These are phyloP conservation scores for Monodelphis domestica DNA, from an alignment of 2,797 vertebrate species.

Conservation along the genomic window DNA sequence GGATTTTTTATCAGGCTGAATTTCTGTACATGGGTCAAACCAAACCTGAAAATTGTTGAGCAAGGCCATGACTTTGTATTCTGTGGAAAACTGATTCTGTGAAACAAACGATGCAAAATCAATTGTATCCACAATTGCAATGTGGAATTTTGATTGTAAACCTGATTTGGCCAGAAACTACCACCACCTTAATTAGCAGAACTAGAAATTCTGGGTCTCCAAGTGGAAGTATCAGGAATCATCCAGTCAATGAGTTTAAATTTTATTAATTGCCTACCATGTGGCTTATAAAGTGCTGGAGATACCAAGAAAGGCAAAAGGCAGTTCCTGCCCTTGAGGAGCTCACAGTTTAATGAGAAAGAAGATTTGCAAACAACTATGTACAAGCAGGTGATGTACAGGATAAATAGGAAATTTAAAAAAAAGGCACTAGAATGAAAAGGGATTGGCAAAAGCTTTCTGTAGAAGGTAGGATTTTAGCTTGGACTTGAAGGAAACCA, in stretches of 20 bases:
- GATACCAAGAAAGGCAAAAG: background rate
- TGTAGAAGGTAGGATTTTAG: background rate
- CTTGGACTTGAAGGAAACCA: background rate
- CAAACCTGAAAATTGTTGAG: background rate
- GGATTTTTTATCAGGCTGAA: background rate
- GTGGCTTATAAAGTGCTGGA: too few relatives aligned
- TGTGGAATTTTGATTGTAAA: background rate
- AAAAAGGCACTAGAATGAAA: background rate
- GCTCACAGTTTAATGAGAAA: background rate
- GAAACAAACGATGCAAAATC: background rate
- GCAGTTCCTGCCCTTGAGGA: background rate
- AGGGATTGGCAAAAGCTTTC: background rate
- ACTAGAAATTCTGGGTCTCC: background rate
- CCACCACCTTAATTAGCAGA: background rate
- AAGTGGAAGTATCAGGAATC: background rate
- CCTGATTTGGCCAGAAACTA: background rate
- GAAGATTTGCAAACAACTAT: background rate
- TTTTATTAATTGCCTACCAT: too few relatives aligned
- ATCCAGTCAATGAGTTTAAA: background rate
- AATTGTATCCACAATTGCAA: background rate
- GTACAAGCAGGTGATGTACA: background rate
- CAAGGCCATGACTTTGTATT: background rate
- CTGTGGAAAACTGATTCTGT: background rate
- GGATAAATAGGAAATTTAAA: background rate
- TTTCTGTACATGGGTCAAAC: background rate